Conservation (phyloP, 2,113 vertebrate species). For the Centropus bengalensis region DNA sequence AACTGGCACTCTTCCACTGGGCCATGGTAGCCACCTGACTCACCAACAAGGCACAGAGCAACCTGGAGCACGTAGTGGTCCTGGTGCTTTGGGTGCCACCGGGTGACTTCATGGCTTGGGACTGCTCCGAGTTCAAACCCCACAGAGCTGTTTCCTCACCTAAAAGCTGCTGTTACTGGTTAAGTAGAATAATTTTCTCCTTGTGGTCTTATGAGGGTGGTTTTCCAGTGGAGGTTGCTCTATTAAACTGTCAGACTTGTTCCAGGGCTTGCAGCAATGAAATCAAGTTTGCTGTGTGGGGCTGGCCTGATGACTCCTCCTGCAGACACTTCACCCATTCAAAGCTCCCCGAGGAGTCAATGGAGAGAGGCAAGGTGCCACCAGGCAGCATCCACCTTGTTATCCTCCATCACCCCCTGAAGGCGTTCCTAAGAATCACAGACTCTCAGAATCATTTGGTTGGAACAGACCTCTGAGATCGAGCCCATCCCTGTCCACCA, state of each 20-base stretch:
- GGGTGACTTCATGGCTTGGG: background rate
- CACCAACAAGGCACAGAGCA: fast-evolving
- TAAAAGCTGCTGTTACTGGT: fast-evolving
- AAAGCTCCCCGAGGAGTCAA: background rate
- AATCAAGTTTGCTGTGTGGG: background rate
- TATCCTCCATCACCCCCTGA: background rate
- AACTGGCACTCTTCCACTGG: background rate
- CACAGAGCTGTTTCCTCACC: fast-evolving
- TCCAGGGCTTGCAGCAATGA: background rate
- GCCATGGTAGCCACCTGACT: background rate
- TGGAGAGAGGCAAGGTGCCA: background rate
- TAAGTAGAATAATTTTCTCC: background rate
- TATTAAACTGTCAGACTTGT: background rate
- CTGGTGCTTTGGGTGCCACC: background rate
- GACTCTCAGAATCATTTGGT: too few species aligned
- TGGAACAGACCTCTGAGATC: too few species aligned
- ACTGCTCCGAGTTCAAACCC: background rate
- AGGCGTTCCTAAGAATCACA: fast-evolving
- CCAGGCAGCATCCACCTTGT: background rate
- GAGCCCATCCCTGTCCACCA: too few species aligned
- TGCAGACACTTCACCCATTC: background rate
- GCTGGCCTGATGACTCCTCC: background rate
- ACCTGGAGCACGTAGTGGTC: fast-evolving
- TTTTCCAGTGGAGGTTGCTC: background rate
- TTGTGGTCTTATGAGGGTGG: background rate